Base-by-base conservation (phyloP, 2,888 invertebrate genomes). In the Pristionchus mayeri region DNA sequence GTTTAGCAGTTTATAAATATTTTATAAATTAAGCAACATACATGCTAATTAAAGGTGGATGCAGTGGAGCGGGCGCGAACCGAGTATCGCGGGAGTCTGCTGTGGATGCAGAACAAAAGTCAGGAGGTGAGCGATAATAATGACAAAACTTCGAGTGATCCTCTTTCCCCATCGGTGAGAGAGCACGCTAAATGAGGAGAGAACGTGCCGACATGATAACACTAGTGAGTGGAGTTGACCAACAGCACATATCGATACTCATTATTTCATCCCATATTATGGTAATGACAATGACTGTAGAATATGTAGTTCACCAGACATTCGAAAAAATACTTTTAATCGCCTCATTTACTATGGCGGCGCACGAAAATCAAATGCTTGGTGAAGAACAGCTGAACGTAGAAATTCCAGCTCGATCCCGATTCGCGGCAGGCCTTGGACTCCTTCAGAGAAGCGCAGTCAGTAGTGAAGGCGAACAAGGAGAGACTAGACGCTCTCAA, bases 391-490 rank as follows among this genome's bases (percentile, higher is more conserved):
- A n/a, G n/a, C 9, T 57, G 57, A 57, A 57, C 1, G 9, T 57
- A n/a, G 21, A 3, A 21, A 9, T 85, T 87, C 71, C 96, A 98
- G 93, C 94, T 99, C 52, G 98, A 99, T 93, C 99, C 99, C 0
- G 99, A 99, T 93, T 97, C 97, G 0, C 97, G 96, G 85, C 96
- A 96, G 91, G 98, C 98, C 84, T 94, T 99, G 87, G 98, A 98
- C 90, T 96, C 96, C 93, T 99, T 98, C 93, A 95, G 98, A 88
- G 98, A 94, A 93, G 94, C 94, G 9, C 95, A 95, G 91, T 93
- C 93, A 2, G 94, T 94, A 48, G 95, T 95, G 6, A 94, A 95
- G 87, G 94, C 94, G 87, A 95, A 95, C 85, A 99, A 99, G 94
- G 95, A 95, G 57, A 94, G 95, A 88, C 98, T 99, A 94, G 99